Conservation (phyloP, 2,888 invertebrate genomes). For the Anthrax anthrax region DNA sequence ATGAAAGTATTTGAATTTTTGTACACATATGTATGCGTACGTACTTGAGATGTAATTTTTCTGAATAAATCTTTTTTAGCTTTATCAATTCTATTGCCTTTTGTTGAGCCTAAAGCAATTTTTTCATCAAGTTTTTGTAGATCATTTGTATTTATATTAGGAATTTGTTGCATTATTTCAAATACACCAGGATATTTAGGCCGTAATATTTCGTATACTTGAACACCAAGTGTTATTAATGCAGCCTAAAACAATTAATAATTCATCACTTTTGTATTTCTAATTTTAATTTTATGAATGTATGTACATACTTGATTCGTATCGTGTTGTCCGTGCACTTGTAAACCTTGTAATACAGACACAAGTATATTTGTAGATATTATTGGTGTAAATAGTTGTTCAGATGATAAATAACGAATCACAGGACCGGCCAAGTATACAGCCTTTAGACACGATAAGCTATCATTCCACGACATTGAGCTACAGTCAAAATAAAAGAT, state of each 20-base stretch:
- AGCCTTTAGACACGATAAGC: slow-evolving; percentile 67
- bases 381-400: slow-evolving; percentile 47
- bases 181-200: slow-evolving; percentile 55
- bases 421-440: slow-evolving; percentile 58
- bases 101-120: slow-evolving; percentile 47
- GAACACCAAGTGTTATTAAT: slow-evolving; percentile 64
- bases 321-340: slow-evolving; percentile 81
- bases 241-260: slow-evolving; percentile 32
- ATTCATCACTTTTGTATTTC: background rate
- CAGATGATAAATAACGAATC: slow-evolving; percentile 47
- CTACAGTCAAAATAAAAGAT: slow-evolving; percentile 21
- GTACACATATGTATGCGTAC: slow-evolving; percentile 11
- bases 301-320: slow-evolving; percentile 74
- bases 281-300: background rate
- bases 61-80: slow-evolving; percentile 83
- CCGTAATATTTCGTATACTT: slow-evolving; percentile 70
- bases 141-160: slow-evolving; percentile 65
- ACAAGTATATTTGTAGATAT: slow-evolving; percentile 61
- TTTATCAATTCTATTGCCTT: slow-evolving; percentile 72
- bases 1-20: background rate
- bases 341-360: slow-evolving; percentile 63
- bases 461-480: slow-evolving; percentile 76
- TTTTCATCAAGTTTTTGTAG: slow-evolving; percentile 77
- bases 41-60: slow-evolving; percentile 67
- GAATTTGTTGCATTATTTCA: slow-evolving; percentile 61